phyloP scores from a whole-genome alignment of 2,113 vertebrate genomes.

The Tenebrosternarchus preto region DNA sequence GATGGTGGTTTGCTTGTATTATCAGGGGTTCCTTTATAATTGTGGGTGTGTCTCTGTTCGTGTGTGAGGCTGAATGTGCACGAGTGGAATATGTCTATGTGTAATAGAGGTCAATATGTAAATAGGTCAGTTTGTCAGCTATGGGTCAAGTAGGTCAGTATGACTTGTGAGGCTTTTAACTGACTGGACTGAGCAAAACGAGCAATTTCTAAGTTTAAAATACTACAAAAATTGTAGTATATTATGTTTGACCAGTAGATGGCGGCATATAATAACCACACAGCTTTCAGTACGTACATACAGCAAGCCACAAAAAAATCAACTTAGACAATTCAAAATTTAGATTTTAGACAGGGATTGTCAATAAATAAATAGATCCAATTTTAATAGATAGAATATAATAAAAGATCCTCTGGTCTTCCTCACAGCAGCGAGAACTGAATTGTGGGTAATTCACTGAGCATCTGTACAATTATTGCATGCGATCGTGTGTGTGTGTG shows the following conservation, averaged over 20 bases:
- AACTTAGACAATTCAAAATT: too few species aligned
- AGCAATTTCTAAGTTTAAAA: not conserved
- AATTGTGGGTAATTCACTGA: not conserved
- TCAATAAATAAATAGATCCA: too few species aligned
- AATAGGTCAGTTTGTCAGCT: slow-evolving; percentile 2
- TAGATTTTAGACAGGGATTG: too few species aligned
- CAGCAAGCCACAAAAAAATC: too few species aligned
- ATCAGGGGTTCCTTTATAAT: too few species aligned
- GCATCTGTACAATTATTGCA: slow-evolving; percentile 5
- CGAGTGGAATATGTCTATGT: not conserved
- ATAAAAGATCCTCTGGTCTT: not conserved
- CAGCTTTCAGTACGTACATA: not conserved
- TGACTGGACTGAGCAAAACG: not conserved
- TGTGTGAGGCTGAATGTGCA: not conserved
- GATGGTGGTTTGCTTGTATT: too few species aligned
- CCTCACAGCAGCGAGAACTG: not conserved
- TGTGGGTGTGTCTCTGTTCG: not conserved
- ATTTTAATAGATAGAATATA: too few species aligned
- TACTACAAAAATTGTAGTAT: not conserved
- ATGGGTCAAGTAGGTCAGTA: too few species aligned
- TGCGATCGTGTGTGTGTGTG: not conserved
- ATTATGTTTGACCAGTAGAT: slow-evolving; percentile 33
- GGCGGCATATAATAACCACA: not conserved
- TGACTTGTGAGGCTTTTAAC: not conserved
- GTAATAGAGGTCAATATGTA: slow-evolving; percentile 14